Base-by-base conservation (phyloP, 2,797 vertebrate genomes). In the Cercopithecus petaurista region DNA sequence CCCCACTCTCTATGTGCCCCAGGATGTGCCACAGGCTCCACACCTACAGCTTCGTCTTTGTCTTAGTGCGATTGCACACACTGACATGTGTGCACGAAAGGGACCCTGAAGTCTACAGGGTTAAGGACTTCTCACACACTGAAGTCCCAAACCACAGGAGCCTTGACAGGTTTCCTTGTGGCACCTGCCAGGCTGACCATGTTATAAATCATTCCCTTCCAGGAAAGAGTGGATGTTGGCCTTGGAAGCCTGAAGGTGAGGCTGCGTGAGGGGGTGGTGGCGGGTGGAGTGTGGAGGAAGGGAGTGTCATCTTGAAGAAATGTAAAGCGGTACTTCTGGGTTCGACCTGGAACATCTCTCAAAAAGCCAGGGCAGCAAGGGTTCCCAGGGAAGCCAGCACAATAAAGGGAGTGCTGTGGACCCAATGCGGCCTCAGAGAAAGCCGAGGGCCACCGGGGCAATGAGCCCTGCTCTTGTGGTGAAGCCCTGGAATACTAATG, bases 221-320 rank as follows among this genome's bases (percentile, higher is more conserved):
- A 52, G 48, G 70, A 52, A 46, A 36, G n/a, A 50, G 24, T 61
- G 28, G 33, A 39, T 9, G 39, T 14, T 48, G 41, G 55, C 15
- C 41, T 93, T 19, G 80, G 24, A 43, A 50, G 22, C 6, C 2
- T 57, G 86, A 73, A 70, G 30, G 30, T 17, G 43, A 83, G 70
- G 24, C 30, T 4, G 1, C 0, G 3, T n/a, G 52, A n/a, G n/a
- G 5, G 21, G 21, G 50, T 4, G 41, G 5, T 33, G 7, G 76
- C 28, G 28, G 33, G 9, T 33, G 14, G 73, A 24, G 39, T 7
- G 39, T 46, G 28, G 82, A 93, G 12, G 77, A 48, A 67, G 24
- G 55, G 81, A 10, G 10, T 4, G 7, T 48, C 13, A 28, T 64
- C 26, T 46, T 81, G 21, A 59, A 59, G 67, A 85, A 67, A 77